These are phyloP conservation scores for Trematocara caparti DNA, from an alignment of 2,797 vertebrate species.

Conservation along the genomic window DNA sequence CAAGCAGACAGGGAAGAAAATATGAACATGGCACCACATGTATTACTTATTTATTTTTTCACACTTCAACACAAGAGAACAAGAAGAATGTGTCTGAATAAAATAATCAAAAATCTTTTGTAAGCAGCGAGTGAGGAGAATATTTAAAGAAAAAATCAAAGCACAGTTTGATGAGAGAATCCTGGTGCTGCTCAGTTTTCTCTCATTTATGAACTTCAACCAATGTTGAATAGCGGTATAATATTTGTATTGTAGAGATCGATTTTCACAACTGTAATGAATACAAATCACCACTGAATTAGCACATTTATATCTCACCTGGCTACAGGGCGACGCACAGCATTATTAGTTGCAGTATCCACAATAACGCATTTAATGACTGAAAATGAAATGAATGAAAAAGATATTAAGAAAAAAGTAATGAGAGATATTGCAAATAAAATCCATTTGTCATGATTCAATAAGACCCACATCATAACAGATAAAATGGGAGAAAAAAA, in stretches of 20 bases:
- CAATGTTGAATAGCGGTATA: not conserved
- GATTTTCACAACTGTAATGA: not conserved
- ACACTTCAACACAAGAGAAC: not conserved
- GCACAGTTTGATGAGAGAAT: not conserved
- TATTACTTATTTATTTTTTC: not conserved
- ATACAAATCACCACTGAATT: not conserved
- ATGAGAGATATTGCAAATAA: not conserved
- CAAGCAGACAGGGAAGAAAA: not conserved
- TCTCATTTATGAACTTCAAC: not conserved
- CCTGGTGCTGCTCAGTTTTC: not conserved
- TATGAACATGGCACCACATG: not conserved
- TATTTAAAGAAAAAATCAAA: not conserved
- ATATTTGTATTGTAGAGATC: not conserved
- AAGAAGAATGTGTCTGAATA: not conserved
- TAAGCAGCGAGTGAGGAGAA: not conserved
- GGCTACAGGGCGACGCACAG: not conserved
- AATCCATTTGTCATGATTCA: not conserved
- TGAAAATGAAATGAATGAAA: not conserved
- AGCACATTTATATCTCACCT: not conserved
- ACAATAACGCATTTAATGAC: not conserved
- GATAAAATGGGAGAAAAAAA: rapidly evolving
- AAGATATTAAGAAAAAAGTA: not conserved
- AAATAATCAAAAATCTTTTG: not conserved
- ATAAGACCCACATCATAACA: not conserved
- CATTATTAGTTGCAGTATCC: not conserved